A percentile compares a stretch with the other conserved stretches of the same genome.
Conservation (phyloP, 2,797 vertebrate genomes). For the Pantherophis alleghaniensis region DNA sequence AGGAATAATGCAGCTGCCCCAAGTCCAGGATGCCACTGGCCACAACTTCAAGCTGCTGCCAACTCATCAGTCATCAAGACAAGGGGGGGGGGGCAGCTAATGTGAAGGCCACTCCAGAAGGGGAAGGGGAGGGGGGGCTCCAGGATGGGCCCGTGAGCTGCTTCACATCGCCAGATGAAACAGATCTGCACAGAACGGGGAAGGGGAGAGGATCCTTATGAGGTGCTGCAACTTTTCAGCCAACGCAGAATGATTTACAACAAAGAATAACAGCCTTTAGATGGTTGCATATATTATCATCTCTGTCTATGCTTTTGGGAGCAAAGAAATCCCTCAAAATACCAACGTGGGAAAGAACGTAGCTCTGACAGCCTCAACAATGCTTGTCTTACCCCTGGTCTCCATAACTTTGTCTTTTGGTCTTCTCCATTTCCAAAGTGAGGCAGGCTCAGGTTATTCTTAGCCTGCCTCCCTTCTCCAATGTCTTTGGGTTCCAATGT, state of each 20-base stretch:
- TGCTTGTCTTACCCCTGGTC: neutral
- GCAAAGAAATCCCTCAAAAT: neutral
- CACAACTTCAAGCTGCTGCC: constrained; percentile 34
- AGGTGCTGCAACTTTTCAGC: neutral
- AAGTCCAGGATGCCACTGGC: constrained; percentile 21
- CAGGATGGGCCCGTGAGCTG: neutral
- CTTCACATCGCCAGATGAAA: constrained; percentile 29
- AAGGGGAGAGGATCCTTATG: no score
- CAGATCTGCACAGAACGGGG: neutral
- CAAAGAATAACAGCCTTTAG: neutral
- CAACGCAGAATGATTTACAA: neutral
- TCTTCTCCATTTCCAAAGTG: neutral
- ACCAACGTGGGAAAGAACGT: neutral
- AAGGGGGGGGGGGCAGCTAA: constrained; percentile 18
- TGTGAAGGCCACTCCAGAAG: constrained; percentile 27
- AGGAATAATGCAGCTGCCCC: neutral
- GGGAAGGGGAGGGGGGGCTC: constrained; percentile 13
- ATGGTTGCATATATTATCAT: neutral
- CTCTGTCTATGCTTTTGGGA: neutral
- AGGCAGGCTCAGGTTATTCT: neutral
- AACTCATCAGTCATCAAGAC: constrained; percentile 34
- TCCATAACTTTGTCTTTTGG: neutral
- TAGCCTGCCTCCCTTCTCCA: neutral
- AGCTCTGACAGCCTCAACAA: neutral
- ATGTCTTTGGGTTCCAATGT: neutral